A percentile compares a stretch with the other conserved stretches of the same genome.
Conservation (phyloP, 2,797 vertebrate species). For the Helarctos malayanus region DNA sequence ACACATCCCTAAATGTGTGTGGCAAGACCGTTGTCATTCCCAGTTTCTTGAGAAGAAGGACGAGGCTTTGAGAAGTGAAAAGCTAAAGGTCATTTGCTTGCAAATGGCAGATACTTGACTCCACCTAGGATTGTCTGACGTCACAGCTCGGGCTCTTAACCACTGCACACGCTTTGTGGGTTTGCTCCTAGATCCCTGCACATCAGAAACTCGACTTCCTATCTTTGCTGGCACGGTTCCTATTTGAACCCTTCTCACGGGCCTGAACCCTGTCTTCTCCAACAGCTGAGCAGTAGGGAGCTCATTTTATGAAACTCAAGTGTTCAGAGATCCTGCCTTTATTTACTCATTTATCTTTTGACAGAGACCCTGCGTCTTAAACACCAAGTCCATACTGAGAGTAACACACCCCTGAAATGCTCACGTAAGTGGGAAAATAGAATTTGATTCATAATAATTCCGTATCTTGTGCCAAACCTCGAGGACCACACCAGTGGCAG, state of each 20-base stretch:
- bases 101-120: not conserved
- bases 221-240: fast-evolving
- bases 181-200: not conserved
- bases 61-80: not conserved
- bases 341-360: not conserved
- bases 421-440: not conserved
- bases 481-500: not conserved
- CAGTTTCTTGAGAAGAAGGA: not conserved
- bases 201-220: not conserved
- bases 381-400: not conserved
- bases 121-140: not conserved
- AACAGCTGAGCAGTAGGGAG: not conserved
- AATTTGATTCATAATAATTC: not conserved
- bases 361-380: not conserved
- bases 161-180: fast-evolving
- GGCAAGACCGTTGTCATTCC: not conserved
- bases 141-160: not conserved
- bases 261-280: not conserved
- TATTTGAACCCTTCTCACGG: not conserved
- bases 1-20: not conserved
- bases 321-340: not conserved
- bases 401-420: not conserved
- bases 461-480: not conserved
- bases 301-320: not conserved
- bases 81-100: not conserved